Conservation (phyloP, 2,888 invertebrate species). For the Chaetogeoica ovagalla region DNA sequence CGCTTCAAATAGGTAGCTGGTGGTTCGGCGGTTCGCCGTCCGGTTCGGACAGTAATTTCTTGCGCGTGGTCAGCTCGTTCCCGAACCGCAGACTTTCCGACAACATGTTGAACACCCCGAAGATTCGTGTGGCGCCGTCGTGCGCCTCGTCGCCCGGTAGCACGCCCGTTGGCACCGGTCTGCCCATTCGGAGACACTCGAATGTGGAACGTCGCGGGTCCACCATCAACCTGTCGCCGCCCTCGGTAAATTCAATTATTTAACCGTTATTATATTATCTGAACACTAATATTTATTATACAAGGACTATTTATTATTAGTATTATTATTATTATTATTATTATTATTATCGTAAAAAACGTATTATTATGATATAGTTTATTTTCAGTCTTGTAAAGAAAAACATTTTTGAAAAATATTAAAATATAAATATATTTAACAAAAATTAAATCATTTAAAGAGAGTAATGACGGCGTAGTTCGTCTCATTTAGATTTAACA, state of each 20-base stretch:
- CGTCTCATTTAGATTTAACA: too few species aligned
- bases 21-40: slow-evolving; percentile 83
- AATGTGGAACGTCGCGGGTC: slow-evolving; percentile 86
- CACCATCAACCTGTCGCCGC: slow-evolving; percentile 82
- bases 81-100: slow-evolving; percentile 87
- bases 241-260: slow-evolving; percentile 70
- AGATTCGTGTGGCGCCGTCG: slow-evolving; percentile 84
- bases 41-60: slow-evolving; percentile 82
- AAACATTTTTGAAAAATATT: too few species aligned
- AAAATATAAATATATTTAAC: too few species aligned
- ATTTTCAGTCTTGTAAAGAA: too few species aligned
- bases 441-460: too few species aligned
- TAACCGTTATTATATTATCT: too few species aligned
- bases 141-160: slow-evolving; percentile 79
- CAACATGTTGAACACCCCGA: slow-evolving; percentile 86
- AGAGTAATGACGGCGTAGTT: too few species aligned
- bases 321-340: too few species aligned
- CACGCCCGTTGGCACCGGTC: slow-evolving; percentile 73
- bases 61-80: slow-evolving; percentile 80
- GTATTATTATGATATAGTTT: too few species aligned
- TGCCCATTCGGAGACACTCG: slow-evolving; percentile 85
- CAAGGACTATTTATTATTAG: too few species aligned
- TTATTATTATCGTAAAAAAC: too few species aligned
- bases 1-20: slow-evolving; percentile 69
- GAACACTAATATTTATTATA: too few species aligned